These are phyloP conservation scores for Zygogramma bicolorata DNA, from an alignment of 2,888 invertebrate genomes.

Conservation along the genomic window DNA sequence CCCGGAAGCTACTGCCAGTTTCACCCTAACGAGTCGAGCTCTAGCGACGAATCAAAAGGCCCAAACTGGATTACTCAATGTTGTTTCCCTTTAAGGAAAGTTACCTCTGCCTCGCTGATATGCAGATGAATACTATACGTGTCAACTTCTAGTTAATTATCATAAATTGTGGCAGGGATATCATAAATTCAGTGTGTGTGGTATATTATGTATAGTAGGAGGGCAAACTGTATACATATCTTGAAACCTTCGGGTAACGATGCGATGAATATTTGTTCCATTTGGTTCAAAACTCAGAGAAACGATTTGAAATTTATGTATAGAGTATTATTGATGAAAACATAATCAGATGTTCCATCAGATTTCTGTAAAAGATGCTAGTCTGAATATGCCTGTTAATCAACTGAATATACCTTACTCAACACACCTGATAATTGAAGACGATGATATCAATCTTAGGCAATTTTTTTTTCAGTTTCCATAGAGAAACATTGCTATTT, in stretches of 20 bases:
- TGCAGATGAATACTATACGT: conserved; percentile 34
- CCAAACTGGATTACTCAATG: conserved; percentile 15
- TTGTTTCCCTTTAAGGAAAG: conserved; percentile 21
- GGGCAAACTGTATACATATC: not conserved
- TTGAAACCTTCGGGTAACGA: not conserved
- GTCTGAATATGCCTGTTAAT: too few relatives aligned
- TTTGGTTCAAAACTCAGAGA: too few relatives aligned
- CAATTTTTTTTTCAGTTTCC: too few relatives aligned
- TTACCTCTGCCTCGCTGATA: conserved; percentile 12
- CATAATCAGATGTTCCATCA: too few relatives aligned
- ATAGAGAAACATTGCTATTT: too few relatives aligned
- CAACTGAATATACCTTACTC: too few relatives aligned
- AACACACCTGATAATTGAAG: too few relatives aligned
- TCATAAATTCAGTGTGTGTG: conserved; percentile 42
- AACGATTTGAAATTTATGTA: too few relatives aligned
- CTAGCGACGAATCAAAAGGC: conserved; percentile 7
- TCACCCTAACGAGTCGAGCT: conserved; percentile 1
- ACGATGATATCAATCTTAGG: too few relatives aligned
- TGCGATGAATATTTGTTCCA: not conserved
- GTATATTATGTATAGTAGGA: conserved; percentile 27
- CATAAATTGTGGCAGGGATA: conserved; percentile 44
- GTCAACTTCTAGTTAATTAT: conserved; percentile 44
- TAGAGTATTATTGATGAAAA: too few relatives aligned
- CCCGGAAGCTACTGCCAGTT: not conserved
- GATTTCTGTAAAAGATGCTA: too few relatives aligned